Evolutionary conservation across 2,113 vertebrate species (phyloP).

Genomic region (Panthera leo): DNA sequence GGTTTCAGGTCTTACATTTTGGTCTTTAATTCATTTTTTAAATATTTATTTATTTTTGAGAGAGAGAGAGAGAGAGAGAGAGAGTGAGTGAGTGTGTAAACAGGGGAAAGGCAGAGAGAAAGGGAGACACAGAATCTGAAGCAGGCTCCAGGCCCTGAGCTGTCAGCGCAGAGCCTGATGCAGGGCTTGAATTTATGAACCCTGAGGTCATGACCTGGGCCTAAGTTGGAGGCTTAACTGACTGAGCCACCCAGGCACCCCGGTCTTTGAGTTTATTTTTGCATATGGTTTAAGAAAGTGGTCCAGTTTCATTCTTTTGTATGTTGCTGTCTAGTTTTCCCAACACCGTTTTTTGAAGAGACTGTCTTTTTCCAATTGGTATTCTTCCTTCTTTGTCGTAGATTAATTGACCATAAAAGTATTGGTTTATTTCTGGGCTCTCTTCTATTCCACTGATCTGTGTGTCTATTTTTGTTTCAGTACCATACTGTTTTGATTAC

Average conservation of each 20-base stretch:
- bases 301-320: neutral
- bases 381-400: neutral
- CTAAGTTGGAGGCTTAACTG: too few relatives aligned
- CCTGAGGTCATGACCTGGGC: too few relatives aligned
- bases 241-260: too few relatives aligned
- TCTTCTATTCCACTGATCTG: neutral
- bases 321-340: neutral
- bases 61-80: too few relatives aligned
- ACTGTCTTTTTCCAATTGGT: neutral
- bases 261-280: neutral
- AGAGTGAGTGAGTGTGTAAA: too few relatives aligned
- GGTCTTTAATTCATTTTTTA: neutral
- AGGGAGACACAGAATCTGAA: too few relatives aligned
- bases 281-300: neutral
- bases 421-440: neutral
- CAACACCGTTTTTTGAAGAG: neutral
- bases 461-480: neutral
- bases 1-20: neutral
- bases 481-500: neutral
- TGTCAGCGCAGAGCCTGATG: too few relatives aligned
- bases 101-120: too few relatives aligned
- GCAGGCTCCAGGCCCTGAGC: too few relatives aligned
- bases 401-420: neutral
- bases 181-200: too few relatives aligned
- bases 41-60: too few relatives aligned